These are phyloP conservation scores for Calliphora vicina DNA, from an alignment of 1,140 invertebrate species.

Conservation along the genomic window DNA sequence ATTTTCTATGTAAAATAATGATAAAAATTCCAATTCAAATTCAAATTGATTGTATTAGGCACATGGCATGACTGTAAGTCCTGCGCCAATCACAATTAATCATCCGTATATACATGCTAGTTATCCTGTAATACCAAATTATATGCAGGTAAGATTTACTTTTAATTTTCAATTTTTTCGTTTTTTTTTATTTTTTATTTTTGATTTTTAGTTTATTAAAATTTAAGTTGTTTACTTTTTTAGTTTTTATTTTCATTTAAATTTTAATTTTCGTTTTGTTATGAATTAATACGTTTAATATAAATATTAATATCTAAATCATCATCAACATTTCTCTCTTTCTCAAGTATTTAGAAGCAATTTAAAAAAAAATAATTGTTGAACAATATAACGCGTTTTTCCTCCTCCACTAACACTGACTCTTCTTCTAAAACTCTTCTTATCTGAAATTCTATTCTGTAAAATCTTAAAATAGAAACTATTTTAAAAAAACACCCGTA, in stretches of 20 bases:
- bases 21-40: not conserved
- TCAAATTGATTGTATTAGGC: conserved; percentile 49
- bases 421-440: not conserved
- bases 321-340: not conserved
- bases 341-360: not conserved
- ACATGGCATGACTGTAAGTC: conserved; percentile 64
- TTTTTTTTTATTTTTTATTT: conserved; percentile 27
- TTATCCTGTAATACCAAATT: conserved; percentile 64
- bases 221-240: conserved; percentile 27
- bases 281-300: not conserved
- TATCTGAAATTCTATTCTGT: not conserved
- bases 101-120: conserved; percentile 64
- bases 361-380: not conserved
- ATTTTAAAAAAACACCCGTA: not conserved
- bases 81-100: conserved; percentile 64
- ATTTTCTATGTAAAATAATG: not conserved
- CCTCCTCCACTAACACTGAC: not conserved
- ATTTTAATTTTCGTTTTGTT: conserved; percentile 20
- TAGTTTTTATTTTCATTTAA: conserved; percentile 29
- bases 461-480: not conserved
- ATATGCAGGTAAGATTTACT: conserved; percentile 61
- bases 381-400: not conserved
- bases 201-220: conserved; percentile 28
- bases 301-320: not conserved
- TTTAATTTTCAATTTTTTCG: conserved; percentile 36